Base-by-base conservation (phyloP, 2,888 invertebrate genomes). In the Sycophila texana region DNA sequence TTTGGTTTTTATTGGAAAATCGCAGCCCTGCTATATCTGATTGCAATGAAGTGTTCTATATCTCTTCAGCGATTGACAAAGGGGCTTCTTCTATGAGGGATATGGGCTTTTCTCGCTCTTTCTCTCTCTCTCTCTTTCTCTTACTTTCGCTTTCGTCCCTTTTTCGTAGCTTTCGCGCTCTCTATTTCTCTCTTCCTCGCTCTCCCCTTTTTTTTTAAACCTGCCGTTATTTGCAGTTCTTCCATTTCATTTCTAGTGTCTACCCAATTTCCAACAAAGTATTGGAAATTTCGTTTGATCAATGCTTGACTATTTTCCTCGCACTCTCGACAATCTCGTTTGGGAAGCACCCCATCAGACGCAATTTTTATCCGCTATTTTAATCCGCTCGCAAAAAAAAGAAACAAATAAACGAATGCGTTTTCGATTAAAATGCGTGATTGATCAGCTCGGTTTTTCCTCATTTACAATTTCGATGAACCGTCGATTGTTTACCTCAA, bases 241-340 rank as follows among this genome's bases (percentile, higher is more conserved):
- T 85, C 85, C 86, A 85, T 87, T 87, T 86, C 86, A 39, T 86
- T 87, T 85, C 85, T 85, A 85, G 85, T 86, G 86, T 88, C 86
- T 85, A 85, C 85, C 84, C 86, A 86, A 86, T 86, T 87, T 87
- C 85, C 84, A 74, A 84, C 83, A 82, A 83, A 81, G 82, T 83
- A 84, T 85, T 83, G 85, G 83, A 82, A 85, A 82, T 84, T 82
- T 81, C 84, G 83, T 83, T 81, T 82, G 82, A 82, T 76, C 70
- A 70, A 70, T 55, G 61, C 76, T 55, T 26, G 22, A 22, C 71
- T 71, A 60, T 71, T 70, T 67, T 53, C 16, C n/a, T 10, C 30
- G 30, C 60, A 49, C 26, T 60, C 49, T 4, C 39, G 10, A 39
- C 39, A 39, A 39, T 39, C 39, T 67, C 22, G 4, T 55, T 47